A percentile compares a stretch with the other conserved stretches of the same genome.
These are phyloP conservation scores for Clamator glandarius DNA, from an alignment of 2,797 vertebrate genomes.

Conservation along the genomic window DNA sequence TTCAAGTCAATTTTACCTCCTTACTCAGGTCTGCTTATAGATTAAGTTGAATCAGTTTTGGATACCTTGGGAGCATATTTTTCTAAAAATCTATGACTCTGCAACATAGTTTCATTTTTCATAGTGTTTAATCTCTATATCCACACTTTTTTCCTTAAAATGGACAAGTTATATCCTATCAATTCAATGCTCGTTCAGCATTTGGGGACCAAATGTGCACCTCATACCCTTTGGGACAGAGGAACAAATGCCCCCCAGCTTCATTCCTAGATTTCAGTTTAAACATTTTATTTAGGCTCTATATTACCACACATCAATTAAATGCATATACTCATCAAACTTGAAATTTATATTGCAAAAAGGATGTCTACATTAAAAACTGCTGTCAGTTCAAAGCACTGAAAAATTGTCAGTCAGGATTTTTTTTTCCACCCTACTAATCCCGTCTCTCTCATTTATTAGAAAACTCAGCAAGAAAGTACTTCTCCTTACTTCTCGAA, in stretches of 20 bases:
- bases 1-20: background rate
- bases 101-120: constrained; percentile 13
- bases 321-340: background rate
- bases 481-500: background rate
- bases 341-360: background rate
- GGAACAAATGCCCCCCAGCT: background rate
- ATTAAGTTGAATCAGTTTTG: constrained; percentile 10
- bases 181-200: background rate
- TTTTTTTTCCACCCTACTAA: background rate
- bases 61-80: background rate
- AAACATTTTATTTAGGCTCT: background rate
- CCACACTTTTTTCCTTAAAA: background rate
- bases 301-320: background rate
- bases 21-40: background rate
- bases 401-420: background rate
- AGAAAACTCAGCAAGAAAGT: background rate
- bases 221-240: background rate
- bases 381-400: background rate
- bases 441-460: background rate
- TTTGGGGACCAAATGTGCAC: background rate
- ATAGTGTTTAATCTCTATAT: background rate
- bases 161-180: background rate
- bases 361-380: background rate
- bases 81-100: constrained; percentile 6
- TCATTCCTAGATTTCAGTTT: background rate